phyloP scores from a whole-genome alignment of 2,888 invertebrate species.

The Drosophila birchii region DNA sequence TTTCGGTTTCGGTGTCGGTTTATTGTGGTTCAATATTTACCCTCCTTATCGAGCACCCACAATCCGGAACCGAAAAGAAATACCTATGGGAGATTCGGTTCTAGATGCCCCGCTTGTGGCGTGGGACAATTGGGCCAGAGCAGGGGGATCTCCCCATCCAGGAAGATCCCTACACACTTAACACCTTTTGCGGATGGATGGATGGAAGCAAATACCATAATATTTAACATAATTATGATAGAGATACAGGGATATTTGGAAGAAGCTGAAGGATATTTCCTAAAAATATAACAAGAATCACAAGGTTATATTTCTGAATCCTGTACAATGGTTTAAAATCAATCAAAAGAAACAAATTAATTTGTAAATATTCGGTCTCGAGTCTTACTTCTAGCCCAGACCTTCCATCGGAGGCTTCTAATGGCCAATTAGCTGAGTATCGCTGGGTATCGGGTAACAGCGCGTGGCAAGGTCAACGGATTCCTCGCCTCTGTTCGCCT shows the following conservation, averaged over 20 bases:
- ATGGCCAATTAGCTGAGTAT: constrained; percentile 25
- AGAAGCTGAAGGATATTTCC: not conserved
- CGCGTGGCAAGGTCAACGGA: constrained; percentile 31
- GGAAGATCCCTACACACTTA: constrained; percentile 1
- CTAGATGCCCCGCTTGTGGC: constrained; percentile 14
- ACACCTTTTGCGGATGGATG: not conserved
- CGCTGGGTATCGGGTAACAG: constrained; percentile 4
- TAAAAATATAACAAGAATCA: not conserved
- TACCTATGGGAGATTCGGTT: constrained; percentile 1
- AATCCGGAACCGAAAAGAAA: not conserved
- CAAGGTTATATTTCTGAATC: not conserved
- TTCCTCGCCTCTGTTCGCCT: constrained; percentile 28
- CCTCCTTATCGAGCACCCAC: constrained; percentile 70
- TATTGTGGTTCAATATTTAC: constrained; percentile 62
- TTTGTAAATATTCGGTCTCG: too few species aligned
- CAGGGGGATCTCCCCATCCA: not conserved
- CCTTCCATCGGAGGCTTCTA: constrained; percentile 32
- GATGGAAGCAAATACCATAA: not conserved
- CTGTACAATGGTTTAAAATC: too few species aligned
- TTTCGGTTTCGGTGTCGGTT: constrained; percentile 12
- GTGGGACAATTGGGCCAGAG: constrained; percentile 16
- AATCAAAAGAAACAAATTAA: too few species aligned
- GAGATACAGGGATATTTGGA: not conserved
- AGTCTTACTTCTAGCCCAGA: constrained; percentile 34
- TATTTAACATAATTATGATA: not conserved